Evolutionary conservation across 2,888 invertebrate species (phyloP), one percentile per base, ranked within the genome.

Genomic region (Caenorhabditis parvicauda): DNA sequence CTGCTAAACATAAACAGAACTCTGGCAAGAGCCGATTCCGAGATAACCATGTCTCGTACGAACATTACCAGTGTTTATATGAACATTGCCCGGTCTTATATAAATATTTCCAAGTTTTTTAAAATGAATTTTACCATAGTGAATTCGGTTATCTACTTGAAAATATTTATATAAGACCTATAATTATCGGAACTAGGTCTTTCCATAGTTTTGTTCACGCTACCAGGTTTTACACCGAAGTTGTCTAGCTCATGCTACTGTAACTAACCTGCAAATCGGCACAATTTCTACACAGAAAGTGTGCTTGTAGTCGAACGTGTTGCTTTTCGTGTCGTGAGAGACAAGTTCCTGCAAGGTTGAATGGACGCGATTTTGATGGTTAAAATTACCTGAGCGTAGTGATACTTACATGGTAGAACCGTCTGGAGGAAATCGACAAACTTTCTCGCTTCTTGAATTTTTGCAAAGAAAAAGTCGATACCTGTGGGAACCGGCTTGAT

Each of bases 221-320:
- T n/a, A n/a, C n/a, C n/a, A n/a, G n/a, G n/a, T n/a, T n/a, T n/a
- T n/a, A n/a, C n/a, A n/a, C n/a, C n/a, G n/a, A n/a, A n/a, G n/a
- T n/a, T n/a, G n/a, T n/a, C n/a, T n/a, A n/a, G n/a, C n/a, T n/a
- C n/a, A n/a, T n/a, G n/a, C n/a, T n/a, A n/a, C n/a, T n/a, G n/a
- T n/a, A n/a, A n/a, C n/a, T n/a, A n/a, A n/a, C 83, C 94, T 95
- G 19, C 95, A 95, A 52, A 98, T 83, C 0, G 98, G 96, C 0
- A 92, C 92, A 75, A 99, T 90, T 83, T 98, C 95, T 66, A 98
- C 88, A 62, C 91, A 90, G 64, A 70, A 75, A 5, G 93, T 90
- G 81, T 90, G 90, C 83, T 99, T 99, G 84, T 94, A 96, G 83
- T 95, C 95, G 83, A 90, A 95, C 14, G 88, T 87, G 81, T 98